These are phyloP conservation scores for Ophioderma brevispina DNA, from an alignment of 35 echinoderm and acorn worm species.

Conservation along the genomic window DNA sequence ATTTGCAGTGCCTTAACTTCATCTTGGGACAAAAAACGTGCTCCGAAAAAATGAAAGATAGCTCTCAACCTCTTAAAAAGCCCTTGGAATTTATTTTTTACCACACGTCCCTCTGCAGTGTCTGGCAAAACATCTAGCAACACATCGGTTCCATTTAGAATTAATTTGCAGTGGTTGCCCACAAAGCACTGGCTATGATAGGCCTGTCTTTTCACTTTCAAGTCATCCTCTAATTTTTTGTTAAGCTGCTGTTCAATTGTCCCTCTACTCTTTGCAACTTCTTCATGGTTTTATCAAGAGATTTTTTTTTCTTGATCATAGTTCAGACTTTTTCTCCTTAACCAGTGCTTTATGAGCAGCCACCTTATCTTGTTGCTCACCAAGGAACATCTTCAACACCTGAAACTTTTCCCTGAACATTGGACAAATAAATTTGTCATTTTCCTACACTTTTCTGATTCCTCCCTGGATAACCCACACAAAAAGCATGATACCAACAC, in stretches of 20 bases:
- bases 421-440: neutral
- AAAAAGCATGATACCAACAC: neutral
- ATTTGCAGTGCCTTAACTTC: slow-evolving; percentile 19
- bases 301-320: neutral
- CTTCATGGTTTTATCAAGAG: neutral
- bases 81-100: neutral
- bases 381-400: neutral
- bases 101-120: neutral
- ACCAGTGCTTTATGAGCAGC: neutral
- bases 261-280: neutral
- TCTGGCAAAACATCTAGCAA: neutral
- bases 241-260: neutral
- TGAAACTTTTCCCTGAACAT: neutral
- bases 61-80: neutral
- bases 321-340: neutral
- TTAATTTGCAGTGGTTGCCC: neutral
- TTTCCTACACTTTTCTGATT: neutral
- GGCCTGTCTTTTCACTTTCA: neutral
- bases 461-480: neutral
- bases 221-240: neutral
- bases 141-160: neutral
- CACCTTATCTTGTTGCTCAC: neutral
- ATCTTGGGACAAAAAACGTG: slow-evolving; percentile 9
- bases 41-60: slow-evolving; percentile 27
- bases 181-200: slow-evolving; percentile 6